phyloP scores from a whole-genome alignment of 2,797 vertebrate genomes.

The Rhinoraja longicauda region DNA sequence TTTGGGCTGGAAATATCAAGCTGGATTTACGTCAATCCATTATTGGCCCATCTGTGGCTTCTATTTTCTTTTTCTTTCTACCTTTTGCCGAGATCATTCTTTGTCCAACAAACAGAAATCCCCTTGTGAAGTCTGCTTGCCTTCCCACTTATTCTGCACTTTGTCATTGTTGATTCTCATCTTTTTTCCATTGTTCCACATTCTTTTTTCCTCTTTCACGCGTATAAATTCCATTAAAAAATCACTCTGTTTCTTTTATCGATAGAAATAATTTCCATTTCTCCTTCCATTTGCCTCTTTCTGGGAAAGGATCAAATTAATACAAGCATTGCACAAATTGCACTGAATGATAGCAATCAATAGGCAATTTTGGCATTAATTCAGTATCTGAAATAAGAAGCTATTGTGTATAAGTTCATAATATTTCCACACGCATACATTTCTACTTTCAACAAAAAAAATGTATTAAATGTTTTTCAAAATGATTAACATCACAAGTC shows the following conservation, averaged over 20 bases:
- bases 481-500: background rate
- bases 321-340: background rate
- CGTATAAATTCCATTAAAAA: background rate
- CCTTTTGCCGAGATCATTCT: background rate
- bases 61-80: background rate
- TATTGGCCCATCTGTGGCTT: background rate
- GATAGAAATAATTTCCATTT: background rate
- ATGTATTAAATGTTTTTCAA: background rate
- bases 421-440: background rate
- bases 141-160: background rate
- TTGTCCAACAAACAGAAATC: background rate
- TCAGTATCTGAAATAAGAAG: background rate
- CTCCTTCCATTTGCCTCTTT: background rate
- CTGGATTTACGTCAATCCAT: background rate
- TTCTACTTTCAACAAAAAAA: slow-evolving; percentile 1
- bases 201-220: background rate
- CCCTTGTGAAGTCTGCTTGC: background rate
- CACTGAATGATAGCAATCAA: slow-evolving; percentile 22
- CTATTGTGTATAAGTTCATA: background rate
- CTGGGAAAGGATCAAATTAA: background rate
- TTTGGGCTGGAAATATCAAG: background rate
- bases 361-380: slow-evolving; percentile 8
- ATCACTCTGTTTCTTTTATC: background rate
- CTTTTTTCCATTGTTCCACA: background rate
- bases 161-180: background rate